Evolutionary conservation across 2,797 vertebrate genomes (phyloP).

Genomic region (Chromobotia macracanthus): DNA sequence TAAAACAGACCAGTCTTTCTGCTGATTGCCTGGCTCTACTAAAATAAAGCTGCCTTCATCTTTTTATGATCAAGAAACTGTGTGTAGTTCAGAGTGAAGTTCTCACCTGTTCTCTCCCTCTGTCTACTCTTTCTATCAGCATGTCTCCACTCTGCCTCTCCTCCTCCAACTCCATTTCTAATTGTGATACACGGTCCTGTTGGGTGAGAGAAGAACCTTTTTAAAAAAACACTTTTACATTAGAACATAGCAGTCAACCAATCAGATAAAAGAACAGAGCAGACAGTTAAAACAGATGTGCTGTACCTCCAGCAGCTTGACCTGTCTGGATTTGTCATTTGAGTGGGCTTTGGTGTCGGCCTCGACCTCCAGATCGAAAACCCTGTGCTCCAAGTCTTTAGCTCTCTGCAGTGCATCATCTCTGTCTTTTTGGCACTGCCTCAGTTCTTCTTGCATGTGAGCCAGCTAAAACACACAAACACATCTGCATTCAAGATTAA

Average conservation of each 20-base stretch:
- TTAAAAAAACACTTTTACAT: neutral
- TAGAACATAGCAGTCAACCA: neutral
- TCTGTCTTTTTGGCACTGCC: conserved; percentile 80
- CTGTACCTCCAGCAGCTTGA: conserved; percentile 90
- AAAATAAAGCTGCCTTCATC: neutral
- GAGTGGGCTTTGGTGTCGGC: conserved; percentile 78
- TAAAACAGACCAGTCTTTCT: neutral
- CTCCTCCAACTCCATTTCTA: conserved; percentile 93
- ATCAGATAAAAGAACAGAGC: neutral
- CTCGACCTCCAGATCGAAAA: conserved; percentile 85
- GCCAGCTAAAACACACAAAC: conserved; percentile 74
- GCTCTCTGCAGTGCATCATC: conserved; percentile 83
- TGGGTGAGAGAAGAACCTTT: conserved; percentile 17
- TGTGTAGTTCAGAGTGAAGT: neutral
- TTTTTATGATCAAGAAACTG: too few species aligned
- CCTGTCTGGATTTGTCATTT: conserved; percentile 83
- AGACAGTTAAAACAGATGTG: neutral
- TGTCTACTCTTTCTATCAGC: conserved; percentile 87
- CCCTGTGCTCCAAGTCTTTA: conserved; percentile 81
- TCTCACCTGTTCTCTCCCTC: conserved; percentile 91
- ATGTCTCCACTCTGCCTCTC: conserved; percentile 90
- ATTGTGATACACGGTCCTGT: conserved; percentile 87
- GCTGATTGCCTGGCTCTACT: neutral
- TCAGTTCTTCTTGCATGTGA: conserved; percentile 83
- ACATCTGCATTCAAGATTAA: neutral